Evolutionary conservation across 2,113 vertebrate genomes (phyloP).

Genomic region (Microcebus jonahi): DNA sequence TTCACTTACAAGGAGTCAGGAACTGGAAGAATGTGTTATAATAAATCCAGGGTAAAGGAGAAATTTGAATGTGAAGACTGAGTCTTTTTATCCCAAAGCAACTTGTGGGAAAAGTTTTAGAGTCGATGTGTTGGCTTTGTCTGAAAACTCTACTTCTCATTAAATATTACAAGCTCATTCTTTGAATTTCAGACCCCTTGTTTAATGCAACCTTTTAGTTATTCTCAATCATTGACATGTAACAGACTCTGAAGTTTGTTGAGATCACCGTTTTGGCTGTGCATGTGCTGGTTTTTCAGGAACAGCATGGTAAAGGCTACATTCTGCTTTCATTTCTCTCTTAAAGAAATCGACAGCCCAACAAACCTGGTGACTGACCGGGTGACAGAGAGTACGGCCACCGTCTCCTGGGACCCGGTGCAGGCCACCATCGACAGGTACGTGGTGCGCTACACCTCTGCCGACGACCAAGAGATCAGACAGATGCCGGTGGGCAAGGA

Average conservation of each 20-base stretch:
- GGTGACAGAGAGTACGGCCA: slow-evolving; percentile 87
- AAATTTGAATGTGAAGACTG: background rate
- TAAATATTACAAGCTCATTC: background rate
- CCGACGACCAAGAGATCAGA: slow-evolving; percentile 77
- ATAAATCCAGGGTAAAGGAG: slow-evolving; percentile 6
- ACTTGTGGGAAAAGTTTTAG: background rate
- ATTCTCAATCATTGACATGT: background rate
- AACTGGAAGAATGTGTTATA: background rate
- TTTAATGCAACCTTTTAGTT: slow-evolving; percentile 4
- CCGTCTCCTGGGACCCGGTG: slow-evolving; percentile 86
- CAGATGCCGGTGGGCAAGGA: slow-evolving; percentile 83
- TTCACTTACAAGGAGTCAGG: background rate
- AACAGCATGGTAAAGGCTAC: background rate
- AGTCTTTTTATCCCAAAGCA: slow-evolving; percentile 17
- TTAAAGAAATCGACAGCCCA: slow-evolving; percentile 78
- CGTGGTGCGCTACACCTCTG: slow-evolving; percentile 86
- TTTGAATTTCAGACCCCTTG: background rate
- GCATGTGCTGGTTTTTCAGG: background rate
- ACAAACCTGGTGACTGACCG: slow-evolving; percentile 82
- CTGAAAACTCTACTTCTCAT: background rate
- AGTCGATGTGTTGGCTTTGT: background rate
- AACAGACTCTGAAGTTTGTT: background rate
- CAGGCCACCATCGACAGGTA: slow-evolving; percentile 87
- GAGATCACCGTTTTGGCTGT: background rate
- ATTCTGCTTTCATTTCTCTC: slow-evolving; percentile 10